phyloP scores from a whole-genome alignment of 2,888 invertebrate species.

The Drosophila paramelanica region DNA sequence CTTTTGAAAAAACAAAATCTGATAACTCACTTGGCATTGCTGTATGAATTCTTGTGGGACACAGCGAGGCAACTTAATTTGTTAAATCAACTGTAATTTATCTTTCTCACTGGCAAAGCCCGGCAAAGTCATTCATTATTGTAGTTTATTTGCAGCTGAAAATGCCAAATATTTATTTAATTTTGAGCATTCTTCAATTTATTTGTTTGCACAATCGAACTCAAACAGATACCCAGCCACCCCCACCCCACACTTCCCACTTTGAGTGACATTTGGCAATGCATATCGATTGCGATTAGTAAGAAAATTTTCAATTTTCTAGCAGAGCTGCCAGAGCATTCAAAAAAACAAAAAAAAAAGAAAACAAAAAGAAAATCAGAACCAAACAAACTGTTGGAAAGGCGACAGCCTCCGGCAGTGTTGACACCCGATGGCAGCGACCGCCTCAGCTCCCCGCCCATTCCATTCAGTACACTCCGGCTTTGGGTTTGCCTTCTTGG shows the following conservation, averaged over 20 bases:
- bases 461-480: not conserved
- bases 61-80: constrained; percentile 67
- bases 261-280: constrained; percentile 74
- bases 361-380: constrained; percentile 52
- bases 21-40: not conserved
- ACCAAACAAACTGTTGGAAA: constrained; percentile 58
- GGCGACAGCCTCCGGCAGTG: constrained; percentile 59
- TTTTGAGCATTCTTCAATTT: constrained; percentile 79
- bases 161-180: constrained; percentile 81
- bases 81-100: constrained; percentile 78
- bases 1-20: not conserved
- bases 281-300: constrained; percentile 81
- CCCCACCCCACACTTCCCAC: not conserved
- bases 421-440: constrained; percentile 72
- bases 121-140: constrained; percentile 73
- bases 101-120: constrained; percentile 56
- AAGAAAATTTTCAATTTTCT: constrained; percentile 77
- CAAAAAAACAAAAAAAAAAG: constrained; percentile 7
- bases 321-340: constrained; percentile 56
- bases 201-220: constrained; percentile 76
- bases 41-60: not conserved
- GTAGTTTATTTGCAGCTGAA: constrained; percentile 78
- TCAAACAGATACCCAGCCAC: constrained; percentile 49
- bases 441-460: constrained; percentile 2
- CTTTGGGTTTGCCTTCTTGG: constrained; percentile 46